These are phyloP conservation scores for Thelaira solivaga DNA, from an alignment of 2,888 invertebrate genomes.

Conservation along the genomic window DNA sequence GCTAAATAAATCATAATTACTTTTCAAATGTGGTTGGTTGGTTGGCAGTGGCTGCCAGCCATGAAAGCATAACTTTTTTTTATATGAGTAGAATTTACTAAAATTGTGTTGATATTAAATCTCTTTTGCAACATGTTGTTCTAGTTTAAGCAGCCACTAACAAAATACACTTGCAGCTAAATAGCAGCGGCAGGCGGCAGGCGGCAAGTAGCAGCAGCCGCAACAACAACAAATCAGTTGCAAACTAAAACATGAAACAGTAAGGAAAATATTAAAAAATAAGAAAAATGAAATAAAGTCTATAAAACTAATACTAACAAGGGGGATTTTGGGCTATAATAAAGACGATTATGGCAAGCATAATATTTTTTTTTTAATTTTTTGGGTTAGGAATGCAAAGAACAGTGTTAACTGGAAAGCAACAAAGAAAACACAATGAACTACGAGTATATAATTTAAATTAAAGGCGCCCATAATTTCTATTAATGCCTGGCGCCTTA, in stretches of 20 bases:
- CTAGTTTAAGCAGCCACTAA: constrained; percentile 39
- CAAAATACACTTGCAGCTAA: constrained; percentile 48
- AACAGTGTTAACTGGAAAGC: no score
- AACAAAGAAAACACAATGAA: background rate
- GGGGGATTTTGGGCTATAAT: background rate
- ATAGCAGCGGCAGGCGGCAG: constrained; percentile 9
- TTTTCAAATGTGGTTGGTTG: constrained; percentile 57
- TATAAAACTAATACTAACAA: background rate
- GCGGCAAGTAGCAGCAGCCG: background rate
- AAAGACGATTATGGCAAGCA: background rate
- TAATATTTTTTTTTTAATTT: background rate
- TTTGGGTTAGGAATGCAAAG: background rate
- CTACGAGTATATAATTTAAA: constrained; percentile 31
- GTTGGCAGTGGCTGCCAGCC: constrained; percentile 12
- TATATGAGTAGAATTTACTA: constrained; percentile 18
- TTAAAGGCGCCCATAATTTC: constrained; percentile 39
- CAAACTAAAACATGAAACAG: background rate
- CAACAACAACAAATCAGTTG: constrained; percentile 1
- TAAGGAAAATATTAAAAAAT: background rate
- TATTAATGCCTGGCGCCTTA: constrained; percentile 11
- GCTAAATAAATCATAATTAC: constrained; percentile 56
- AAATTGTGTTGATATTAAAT: constrained; percentile 41
- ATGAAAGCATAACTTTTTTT: constrained; percentile 35
- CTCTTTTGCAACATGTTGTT: constrained; percentile 28
- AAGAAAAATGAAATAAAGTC: background rate